Base-by-base conservation (phyloP, 2,888 invertebrate species). In the Xylocampa areola region DNA sequence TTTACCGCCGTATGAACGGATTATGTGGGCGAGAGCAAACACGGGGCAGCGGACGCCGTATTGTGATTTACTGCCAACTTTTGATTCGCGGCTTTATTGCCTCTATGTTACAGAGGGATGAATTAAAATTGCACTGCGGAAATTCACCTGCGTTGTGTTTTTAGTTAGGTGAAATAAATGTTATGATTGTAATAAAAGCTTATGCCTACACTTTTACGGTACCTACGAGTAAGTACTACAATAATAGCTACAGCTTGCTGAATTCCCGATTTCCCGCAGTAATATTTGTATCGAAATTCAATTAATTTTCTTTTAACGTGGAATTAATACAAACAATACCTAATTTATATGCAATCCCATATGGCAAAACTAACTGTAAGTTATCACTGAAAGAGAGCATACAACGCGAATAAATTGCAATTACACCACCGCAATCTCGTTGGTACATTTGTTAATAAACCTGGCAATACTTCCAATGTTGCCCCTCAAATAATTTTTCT, bases 1-100 rank as follows among this genome's bases (percentile, higher is more conserved):
- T 94, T 94, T 94, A 94, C 92, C 85, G 92, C 84, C 90, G 88
- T 87, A 92, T 89, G 90, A 93, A 91, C 90, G 93, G 93, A 93
- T 94, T 94, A 94, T 91, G 93, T 94, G 93, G 93, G 93, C 92
- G 92, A 92, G 88, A 86, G 93, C 92, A 94, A 94, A 94, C 92
- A 92, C 88, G 90, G 89, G 90, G 89, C 91, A 89, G 87, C 87
- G 89, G 84, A 86, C 92, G 91, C 91, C 91, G 89, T 92, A 91
- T 93, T 92, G 90, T 90, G 88, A 92, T 91, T 90, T 94, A 93
- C 78, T 77, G 84, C 73, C 77, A 85, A 92, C 92, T 93, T 93
- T 93, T 93, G 93, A 93, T 92, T 90, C 92, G 89, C 89, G 85
- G 87, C 87, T 91, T 91, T 91, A 91, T 91, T 87, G 87, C 86